phyloP scores from a whole-genome alignment of 2,888 invertebrate species.

The Argyra leucocephala region DNA sequence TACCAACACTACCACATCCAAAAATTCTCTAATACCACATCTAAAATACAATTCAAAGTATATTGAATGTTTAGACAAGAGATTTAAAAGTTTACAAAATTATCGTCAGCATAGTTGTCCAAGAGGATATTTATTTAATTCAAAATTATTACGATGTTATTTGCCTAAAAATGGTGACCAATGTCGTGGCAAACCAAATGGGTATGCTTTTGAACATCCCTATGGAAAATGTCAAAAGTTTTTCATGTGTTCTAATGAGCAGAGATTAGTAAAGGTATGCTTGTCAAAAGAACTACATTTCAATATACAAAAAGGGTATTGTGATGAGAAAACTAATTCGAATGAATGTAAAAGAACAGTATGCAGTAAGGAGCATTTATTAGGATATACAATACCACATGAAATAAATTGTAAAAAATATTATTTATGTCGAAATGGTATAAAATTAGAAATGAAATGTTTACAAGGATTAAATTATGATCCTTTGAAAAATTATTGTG shows the following conservation, averaged over 20 bases:
- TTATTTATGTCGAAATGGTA: not conserved
- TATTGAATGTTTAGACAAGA: not conserved
- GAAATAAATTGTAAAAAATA: not conserved
- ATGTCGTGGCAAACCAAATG: not conserved
- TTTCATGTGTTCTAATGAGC: not conserved
- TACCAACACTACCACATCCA: no score
- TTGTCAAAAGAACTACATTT: not conserved
- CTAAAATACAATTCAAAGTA: not conserved
- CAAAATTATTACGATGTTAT: not conserved
- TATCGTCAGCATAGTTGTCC: not conserved
- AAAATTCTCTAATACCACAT: not conserved
- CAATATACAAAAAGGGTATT: not conserved
- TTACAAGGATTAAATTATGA: not conserved
- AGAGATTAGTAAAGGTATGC: not conserved
- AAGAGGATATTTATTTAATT: not conserved
- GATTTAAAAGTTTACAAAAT: not conserved
- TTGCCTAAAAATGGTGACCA: not conserved
- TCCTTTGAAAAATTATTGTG: not conserved
- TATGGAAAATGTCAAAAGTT: not conserved
- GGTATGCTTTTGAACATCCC: not conserved
- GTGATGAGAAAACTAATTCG: not conserved
- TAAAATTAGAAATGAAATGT: not conserved
- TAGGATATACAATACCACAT: not conserved
- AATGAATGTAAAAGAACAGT: not conserved
- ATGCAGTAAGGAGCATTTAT: not conserved